Conservation (phyloP, 2,797 vertebrate species). For the Neostethus bicornis region DNA sequence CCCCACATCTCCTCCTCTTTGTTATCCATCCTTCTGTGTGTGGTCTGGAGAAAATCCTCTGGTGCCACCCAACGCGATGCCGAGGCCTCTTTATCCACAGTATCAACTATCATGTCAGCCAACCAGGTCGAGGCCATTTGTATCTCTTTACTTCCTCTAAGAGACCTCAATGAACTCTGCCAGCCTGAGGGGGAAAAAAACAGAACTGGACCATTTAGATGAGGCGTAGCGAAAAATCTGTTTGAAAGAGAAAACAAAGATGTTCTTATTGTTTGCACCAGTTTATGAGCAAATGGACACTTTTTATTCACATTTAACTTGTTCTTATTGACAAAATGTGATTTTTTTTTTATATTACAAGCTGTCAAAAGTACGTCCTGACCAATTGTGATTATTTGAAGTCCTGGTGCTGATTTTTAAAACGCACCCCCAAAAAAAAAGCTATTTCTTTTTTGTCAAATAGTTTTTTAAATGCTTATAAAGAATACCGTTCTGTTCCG, state of each 20-base stretch:
- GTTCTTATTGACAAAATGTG: too few relatives aligned
- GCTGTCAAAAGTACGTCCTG: too few relatives aligned
- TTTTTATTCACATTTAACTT: too few relatives aligned
- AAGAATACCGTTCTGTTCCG: too few relatives aligned
- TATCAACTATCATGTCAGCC: constrained; percentile 60
- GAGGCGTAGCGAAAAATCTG: constrained; percentile 24
- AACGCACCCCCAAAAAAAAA: too few relatives aligned
- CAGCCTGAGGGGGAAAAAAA: constrained; percentile 20
- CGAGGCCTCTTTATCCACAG: constrained; percentile 55
- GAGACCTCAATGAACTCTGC: constrained; percentile 38
- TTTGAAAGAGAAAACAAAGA: constrained; percentile 5
- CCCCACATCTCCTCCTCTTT: constrained; percentile 30
- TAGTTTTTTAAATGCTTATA: too few relatives aligned
- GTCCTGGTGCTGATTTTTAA: too few relatives aligned
- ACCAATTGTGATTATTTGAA: too few relatives aligned
- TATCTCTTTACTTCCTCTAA: constrained; percentile 37
- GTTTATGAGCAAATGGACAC: too few relatives aligned
- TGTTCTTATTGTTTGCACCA: too few relatives aligned
- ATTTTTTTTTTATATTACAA: too few relatives aligned
- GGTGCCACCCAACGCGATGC: constrained; percentile 67
- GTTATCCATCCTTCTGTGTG: constrained; percentile 73
- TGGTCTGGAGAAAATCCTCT: constrained; percentile 83
- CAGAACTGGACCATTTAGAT: constrained; percentile 25
- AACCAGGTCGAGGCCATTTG: constrained; percentile 46
- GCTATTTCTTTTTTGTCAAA: too few relatives aligned